Base-by-base conservation (phyloP, 2,888 invertebrate genomes). In the Cyclophora punctaria region DNA sequence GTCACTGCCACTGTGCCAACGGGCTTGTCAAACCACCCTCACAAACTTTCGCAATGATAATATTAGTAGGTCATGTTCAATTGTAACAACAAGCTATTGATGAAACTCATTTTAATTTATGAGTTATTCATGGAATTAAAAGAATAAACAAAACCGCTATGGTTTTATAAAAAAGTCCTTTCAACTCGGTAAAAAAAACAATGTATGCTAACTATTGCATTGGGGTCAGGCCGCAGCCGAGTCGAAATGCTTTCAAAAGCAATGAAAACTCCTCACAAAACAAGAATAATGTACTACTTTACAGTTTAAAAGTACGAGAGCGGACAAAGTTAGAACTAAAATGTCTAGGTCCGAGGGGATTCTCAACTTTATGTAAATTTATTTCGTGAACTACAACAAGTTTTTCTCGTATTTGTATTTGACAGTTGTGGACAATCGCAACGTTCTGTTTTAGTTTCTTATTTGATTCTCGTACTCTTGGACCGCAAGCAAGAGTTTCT, bases 301-400 rank as follows among this genome's bases (percentile, higher is more conserved):
- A 41, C 46, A 41, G 41, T 45, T 50, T 47, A 41, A 50, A 50
- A 45, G 47, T 45, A 35, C 47, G 20, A 20, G 20, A n/a, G 45
- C 34, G 45, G 47, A 47, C 44, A 47, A 47, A 48, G 46, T 50
- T 50, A 44, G 46, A 20, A 47, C 33, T 43, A 46, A 50, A 50
- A 46, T 46, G 40, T 44, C 41, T 44, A 34, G 41, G 44, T 34
- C 37, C 43, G 41, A 34, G 5, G 43, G 45, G n/a, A 43, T 44
- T 43, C n/a, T 34, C 43, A 48, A 50, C 50, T 53, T 48, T 50
- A 50, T 53, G 46, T 42, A 49, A 52, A 52, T 50, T 33, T 47
- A 44, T 49, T 46, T 34, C 6, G 41, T 35, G 44, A 37, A 37
- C 37, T 37, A 37, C 37, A 20, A 20, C 20, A 41, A 50, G 48